Conservation (phyloP, 2,113 vertebrate species). For the Macroglossus sobrinus region DNA sequence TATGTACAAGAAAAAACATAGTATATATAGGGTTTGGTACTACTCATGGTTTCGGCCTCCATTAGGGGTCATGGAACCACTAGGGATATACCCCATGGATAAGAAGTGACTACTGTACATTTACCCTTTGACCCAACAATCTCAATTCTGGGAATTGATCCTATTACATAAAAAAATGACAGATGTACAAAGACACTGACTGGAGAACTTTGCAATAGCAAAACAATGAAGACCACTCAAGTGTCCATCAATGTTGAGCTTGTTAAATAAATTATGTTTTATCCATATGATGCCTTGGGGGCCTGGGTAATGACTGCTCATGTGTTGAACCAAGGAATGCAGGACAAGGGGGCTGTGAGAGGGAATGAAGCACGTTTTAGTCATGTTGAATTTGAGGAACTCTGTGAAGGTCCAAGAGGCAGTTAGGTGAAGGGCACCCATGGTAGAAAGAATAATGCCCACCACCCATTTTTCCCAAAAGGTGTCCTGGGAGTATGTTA, state of each 20-base stretch:
- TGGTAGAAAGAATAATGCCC: neutral
- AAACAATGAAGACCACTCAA: neutral
- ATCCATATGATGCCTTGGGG: neutral
- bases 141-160: conserved; percentile 13
- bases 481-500: neutral
- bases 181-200: neutral
- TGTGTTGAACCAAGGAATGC: neutral
- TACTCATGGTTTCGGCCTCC: no score
- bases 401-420: neutral
- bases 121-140: conserved; percentile 23
- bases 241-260: neutral
- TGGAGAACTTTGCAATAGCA: neutral
- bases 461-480: neutral
- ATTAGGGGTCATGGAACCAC: no score
- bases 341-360: neutral
- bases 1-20: neutral
- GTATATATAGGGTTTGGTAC: neutral
- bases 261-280: neutral
- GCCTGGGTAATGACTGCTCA: neutral
- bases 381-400: neutral
- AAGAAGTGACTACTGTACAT: neutral
- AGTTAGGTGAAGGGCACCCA: neutral
- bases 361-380: neutral
- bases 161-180: neutral
- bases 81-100: neutral